Percentiles rank a stretch among this genome's conserved stretches.
phyloP scores from a whole-genome alignment of 2,888 invertebrate genomes.

The Tetanocera ferruginea region DNA sequence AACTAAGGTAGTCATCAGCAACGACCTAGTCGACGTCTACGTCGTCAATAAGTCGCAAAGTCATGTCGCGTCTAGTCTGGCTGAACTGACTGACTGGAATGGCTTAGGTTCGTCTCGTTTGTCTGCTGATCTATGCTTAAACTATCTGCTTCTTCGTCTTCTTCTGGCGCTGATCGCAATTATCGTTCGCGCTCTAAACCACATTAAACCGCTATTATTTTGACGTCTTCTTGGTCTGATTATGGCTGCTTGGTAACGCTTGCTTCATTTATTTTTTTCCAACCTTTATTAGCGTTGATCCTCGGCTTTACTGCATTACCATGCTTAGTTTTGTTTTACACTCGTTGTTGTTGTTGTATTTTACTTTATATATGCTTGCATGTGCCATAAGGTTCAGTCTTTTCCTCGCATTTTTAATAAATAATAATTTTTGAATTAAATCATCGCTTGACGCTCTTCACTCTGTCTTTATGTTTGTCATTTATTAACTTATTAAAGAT shows the following conservation, averaged over 20 bases:
- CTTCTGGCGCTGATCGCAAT: slow-evolving; percentile 3
- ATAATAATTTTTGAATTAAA: slow-evolving; percentile 12
- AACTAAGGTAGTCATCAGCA: slow-evolving; percentile 17
- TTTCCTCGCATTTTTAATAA: background rate
- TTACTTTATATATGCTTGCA: background rate
- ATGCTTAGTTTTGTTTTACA: background rate
- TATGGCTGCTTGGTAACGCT: background rate
- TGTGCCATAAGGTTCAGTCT: background rate
- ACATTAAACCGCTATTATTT: slow-evolving; percentile 28
- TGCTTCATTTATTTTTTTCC: too few relatives aligned
- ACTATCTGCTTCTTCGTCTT: background rate
- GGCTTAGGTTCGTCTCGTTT: background rate
- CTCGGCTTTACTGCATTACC: background rate
- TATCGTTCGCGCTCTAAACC: slow-evolving; percentile 32
- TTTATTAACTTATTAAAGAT: background rate
- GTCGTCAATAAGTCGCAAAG: slow-evolving; percentile 33
- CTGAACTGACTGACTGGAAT: background rate
- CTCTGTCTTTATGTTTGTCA: background rate
- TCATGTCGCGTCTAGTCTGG: slow-evolving; percentile 24
- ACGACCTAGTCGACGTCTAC: background rate
- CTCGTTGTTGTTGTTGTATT: background rate
- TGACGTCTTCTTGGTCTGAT: background rate
- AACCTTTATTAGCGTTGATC: background rate
- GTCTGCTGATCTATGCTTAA: background rate
- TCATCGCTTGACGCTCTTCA: background rate